phyloP scores from a whole-genome alignment of 2,888 invertebrate genomes.

The Folsomia manolachei region DNA sequence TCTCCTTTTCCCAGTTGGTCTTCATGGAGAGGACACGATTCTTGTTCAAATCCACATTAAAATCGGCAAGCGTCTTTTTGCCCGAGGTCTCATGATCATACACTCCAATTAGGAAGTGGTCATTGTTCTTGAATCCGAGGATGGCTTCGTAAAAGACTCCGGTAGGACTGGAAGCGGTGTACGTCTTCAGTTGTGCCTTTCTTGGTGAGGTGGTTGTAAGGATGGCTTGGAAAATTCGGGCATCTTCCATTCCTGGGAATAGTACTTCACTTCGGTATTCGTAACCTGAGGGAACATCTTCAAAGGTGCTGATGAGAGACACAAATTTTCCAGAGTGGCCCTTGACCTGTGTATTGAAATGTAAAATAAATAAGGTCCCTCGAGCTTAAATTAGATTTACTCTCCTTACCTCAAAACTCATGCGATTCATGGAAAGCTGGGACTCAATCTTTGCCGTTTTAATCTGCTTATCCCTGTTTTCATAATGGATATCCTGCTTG shows the following conservation, averaged over 20 bases:
- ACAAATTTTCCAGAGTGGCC: constrained; percentile 26
- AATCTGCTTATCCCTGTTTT: constrained; percentile 31
- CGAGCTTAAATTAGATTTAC: not conserved
- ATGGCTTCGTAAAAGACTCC: constrained; percentile 43
- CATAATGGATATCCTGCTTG: constrained; percentile 28
- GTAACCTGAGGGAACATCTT: constrained; percentile 23
- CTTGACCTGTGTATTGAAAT: constrained; percentile 23
- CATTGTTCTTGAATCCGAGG: constrained; percentile 43
- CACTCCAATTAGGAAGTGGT: constrained; percentile 41
- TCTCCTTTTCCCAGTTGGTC: constrained; percentile 59
- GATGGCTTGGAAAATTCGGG: constrained; percentile 38
- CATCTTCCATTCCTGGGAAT: constrained; percentile 47
- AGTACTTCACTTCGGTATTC: constrained; percentile 39
- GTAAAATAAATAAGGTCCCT: not conserved
- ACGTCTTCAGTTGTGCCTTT: constrained; percentile 40
- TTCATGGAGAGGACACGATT: constrained; percentile 57
- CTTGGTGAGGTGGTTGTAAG: constrained; percentile 37
- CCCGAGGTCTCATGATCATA: constrained; percentile 31
- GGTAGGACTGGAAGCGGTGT: constrained; percentile 26
- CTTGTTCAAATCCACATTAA: constrained; percentile 59
- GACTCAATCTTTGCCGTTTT: constrained; percentile 28
- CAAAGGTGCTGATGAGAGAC: constrained; percentile 28
- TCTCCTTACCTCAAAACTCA: constrained; percentile 29
- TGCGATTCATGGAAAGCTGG: constrained; percentile 20
- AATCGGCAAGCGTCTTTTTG: constrained; percentile 54